phyloP scores from a whole-genome alignment of 2,888 invertebrate genomes.

The Nycteola revayana region DNA sequence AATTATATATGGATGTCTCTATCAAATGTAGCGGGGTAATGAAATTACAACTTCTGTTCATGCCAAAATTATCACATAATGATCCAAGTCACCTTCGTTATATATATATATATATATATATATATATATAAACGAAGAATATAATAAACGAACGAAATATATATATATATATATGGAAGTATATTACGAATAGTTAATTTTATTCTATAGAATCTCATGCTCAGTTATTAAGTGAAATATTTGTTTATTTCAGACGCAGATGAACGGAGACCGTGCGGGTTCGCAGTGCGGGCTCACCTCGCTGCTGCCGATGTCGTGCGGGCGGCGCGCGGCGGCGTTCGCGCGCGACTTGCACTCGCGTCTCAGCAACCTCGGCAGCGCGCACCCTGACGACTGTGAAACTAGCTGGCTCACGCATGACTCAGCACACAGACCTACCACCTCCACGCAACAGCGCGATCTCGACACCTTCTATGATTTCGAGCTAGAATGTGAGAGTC shows the following conservation, averaged over 20 bases:
- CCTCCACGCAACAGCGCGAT: slow-evolving; percentile 53
- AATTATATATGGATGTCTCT: slow-evolving; percentile 7
- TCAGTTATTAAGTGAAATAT: neutral
- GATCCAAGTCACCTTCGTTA: slow-evolving; percentile 29
- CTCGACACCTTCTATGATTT: slow-evolving; percentile 85
- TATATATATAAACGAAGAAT: no score
- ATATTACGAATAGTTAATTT: no score
- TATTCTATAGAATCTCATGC: no score
- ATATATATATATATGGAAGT: neutral
- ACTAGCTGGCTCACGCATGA: slow-evolving; percentile 67
- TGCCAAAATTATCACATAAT: slow-evolving; percentile 30
- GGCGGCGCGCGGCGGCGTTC: slow-evolving; percentile 90
- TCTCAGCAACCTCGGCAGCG: slow-evolving; percentile 85
- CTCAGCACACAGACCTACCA: slow-evolving; percentile 41
- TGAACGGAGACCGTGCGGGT: slow-evolving; percentile 78
- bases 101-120: no score
- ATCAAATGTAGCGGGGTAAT: slow-evolving; percentile 19
- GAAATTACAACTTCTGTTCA: slow-evolving; percentile 12
- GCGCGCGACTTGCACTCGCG: slow-evolving; percentile 89
- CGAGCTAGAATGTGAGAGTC: slow-evolving; percentile 84
- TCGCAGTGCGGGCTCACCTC: slow-evolving; percentile 86
- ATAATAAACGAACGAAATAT: slow-evolving; percentile 14
- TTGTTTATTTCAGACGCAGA: slow-evolving; percentile 72
- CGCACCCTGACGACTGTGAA: slow-evolving; percentile 70
- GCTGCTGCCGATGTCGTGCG: slow-evolving; percentile 89